A percentile compares a stretch with the other conserved stretches of the same genome.
These are phyloP conservation scores for Erpobdella octoculata DNA, from an alignment of 2,888 invertebrate genomes.

Conservation along the genomic window DNA sequence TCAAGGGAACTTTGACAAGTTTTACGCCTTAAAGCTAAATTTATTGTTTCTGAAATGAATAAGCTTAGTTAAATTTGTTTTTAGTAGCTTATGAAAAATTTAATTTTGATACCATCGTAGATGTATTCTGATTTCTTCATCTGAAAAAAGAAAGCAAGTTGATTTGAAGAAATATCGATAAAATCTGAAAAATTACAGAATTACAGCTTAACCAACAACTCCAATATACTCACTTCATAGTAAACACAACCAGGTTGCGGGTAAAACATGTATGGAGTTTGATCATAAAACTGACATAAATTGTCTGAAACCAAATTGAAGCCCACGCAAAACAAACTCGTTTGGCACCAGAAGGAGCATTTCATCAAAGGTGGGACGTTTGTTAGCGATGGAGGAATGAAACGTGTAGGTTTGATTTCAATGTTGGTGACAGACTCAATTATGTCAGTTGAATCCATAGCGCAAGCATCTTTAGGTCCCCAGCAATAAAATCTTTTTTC, in stretches of 20 bases:
- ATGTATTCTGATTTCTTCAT: too few species aligned
- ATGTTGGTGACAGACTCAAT: too few species aligned
- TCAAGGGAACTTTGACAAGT: slow-evolving; percentile 2
- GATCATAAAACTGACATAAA: not conserved
- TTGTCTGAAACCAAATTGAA: not conserved
- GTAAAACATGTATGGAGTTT: not conserved
- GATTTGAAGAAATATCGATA: too few species aligned
- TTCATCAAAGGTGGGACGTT: not conserved
- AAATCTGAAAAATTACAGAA: too few species aligned
- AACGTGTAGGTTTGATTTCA: too few species aligned
- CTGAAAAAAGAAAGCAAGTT: too few species aligned
- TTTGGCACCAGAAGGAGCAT: not conserved
- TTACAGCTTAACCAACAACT: too few species aligned
- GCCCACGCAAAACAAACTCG: not conserved
- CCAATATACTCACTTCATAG: not conserved
- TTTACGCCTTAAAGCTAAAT: not conserved
- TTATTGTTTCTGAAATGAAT: not conserved
- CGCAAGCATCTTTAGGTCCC: too few species aligned
- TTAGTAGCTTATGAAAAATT: not conserved
- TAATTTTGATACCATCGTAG: not conserved
- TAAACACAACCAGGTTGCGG: not conserved
- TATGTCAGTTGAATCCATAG: too few species aligned
- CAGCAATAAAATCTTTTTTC: too few species aligned
- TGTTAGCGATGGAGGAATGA: too few species aligned
- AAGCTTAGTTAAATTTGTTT: too few species aligned